Evolutionary conservation across 2,797 vertebrate genomes (phyloP).

Genomic region (Antennarius maculatus): DNA sequence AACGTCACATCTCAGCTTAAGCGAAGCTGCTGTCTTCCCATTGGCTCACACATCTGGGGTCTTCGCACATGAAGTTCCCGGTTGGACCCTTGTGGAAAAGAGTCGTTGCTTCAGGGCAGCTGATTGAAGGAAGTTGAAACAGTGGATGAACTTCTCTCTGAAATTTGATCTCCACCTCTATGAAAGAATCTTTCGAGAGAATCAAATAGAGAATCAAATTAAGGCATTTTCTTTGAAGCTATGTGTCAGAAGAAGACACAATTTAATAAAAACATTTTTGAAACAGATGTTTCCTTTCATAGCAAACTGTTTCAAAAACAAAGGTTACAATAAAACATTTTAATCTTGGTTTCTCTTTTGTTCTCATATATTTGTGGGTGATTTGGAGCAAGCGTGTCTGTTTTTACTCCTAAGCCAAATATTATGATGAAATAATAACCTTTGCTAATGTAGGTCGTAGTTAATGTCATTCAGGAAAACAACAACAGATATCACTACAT

Average conservation of each 20-base stretch:
- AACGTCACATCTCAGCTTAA: neutral
- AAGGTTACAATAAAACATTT: constrained; percentile 44
- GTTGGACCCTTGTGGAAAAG: constrained; percentile 3
- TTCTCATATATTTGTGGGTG: constrained; percentile 35
- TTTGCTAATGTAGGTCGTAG: constrained; percentile 46
- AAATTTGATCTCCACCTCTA: constrained; percentile 33
- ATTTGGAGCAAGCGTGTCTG: constrained; percentile 38
- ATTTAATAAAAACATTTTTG: neutral
- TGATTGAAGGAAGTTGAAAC: constrained; percentile 26
- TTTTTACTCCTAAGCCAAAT: constrained; percentile 56
- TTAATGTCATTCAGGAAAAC: constrained; percentile 51
- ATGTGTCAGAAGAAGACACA: neutral
- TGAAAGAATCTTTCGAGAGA: constrained; percentile 24
- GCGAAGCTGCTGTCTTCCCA: constrained; percentile 6
- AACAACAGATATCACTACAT: constrained; percentile 43
- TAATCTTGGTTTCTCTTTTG: constrained; percentile 17
- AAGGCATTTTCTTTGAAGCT: neutral
- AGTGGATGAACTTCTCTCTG: constrained; percentile 38
- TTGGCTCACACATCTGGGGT: constrained; percentile 5
- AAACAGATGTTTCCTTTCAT: constrained; percentile 24
- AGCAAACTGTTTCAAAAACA: constrained; percentile 38
- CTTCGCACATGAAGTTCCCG: constrained; percentile 1
- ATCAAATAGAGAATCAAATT: constrained; percentile 24
- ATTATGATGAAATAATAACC: constrained; percentile 62
- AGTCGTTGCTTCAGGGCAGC: constrained; percentile 30